A percentile compares a stretch with the other conserved stretches of the same genome.
Evolutionary conservation across 2,797 vertebrate species (phyloP).

Genomic region (Distichodus sexfasciatus): DNA sequence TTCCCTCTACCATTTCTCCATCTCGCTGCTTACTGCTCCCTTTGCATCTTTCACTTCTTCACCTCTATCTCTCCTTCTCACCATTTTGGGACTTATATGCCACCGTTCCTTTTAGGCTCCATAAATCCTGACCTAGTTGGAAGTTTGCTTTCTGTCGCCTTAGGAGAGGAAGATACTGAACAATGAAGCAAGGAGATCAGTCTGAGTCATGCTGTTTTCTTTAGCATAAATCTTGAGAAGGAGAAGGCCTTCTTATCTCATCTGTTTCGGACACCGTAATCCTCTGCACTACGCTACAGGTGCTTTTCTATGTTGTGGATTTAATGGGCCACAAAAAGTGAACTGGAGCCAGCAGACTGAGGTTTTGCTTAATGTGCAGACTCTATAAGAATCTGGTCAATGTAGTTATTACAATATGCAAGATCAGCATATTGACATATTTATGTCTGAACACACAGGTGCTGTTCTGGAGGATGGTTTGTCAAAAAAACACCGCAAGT

Average conservation of each 20-base stretch:
- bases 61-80: not conserved
- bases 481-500: too few relatives aligned
- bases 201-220: not conserved
- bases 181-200: slow-evolving; percentile 2
- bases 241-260: not conserved
- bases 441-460: too few relatives aligned
- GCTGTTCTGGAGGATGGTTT: too few relatives aligned
- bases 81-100: not conserved
- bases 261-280: not conserved
- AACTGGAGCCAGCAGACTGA: not conserved
- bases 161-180: slow-evolving; percentile 44
- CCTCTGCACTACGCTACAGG: not conserved
- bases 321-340: not conserved
- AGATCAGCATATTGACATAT: too few relatives aligned
- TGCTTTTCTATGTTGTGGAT: not conserved
- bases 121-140: slow-evolving; percentile 63
- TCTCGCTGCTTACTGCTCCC: not conserved
- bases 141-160: slow-evolving; percentile 52
- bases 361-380: too few relatives aligned
- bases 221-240: not conserved
- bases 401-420: too few relatives aligned
- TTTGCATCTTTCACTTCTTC: slow-evolving; percentile 14
- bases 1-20: not conserved
- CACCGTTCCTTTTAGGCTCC: slow-evolving; percentile 47
- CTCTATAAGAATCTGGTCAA: too few relatives aligned